These are phyloP conservation scores for Tetranychus piercei DNA, from an alignment of 2,888 invertebrate species.

Conservation along the genomic window DNA sequence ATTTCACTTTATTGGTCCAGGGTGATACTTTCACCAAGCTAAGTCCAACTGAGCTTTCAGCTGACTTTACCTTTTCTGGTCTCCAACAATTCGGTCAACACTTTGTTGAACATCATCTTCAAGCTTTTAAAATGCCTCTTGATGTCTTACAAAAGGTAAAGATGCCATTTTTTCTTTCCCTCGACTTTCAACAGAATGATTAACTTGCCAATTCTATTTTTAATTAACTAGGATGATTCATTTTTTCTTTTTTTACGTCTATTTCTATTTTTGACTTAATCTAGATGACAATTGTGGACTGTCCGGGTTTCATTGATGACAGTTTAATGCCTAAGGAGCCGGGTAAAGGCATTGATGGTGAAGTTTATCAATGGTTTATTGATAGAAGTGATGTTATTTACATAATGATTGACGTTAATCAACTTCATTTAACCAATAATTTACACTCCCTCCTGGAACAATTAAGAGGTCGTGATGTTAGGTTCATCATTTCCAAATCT, in stretches of 20 bases:
- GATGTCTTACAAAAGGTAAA: conserved; percentile 70
- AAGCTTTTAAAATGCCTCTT: conserved; percentile 59
- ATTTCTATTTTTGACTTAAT: conserved; percentile 1
- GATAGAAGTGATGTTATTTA: conserved; percentile 87
- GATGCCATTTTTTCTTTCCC: not conserved
- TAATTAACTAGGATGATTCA: not conserved
- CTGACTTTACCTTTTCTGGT: conserved; percentile 80
- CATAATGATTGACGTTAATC: conserved; percentile 81
- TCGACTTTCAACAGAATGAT: not conserved
- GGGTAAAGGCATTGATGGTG: conserved; percentile 46
- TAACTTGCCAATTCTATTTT: not conserved
- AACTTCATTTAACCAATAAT: conserved; percentile 82
- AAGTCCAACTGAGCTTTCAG: conserved; percentile 75
- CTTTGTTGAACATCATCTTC: conserved; percentile 54
- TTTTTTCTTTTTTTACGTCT: not conserved
- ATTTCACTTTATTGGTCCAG: conserved; percentile 53
- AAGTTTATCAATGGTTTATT: conserved; percentile 87
- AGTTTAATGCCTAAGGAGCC: conserved; percentile 80
- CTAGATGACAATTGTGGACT: conserved; percentile 83
- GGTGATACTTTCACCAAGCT: conserved; percentile 41
- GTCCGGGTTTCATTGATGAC: conserved; percentile 84
- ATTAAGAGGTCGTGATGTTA: conserved; percentile 35
- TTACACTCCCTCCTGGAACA: conserved; percentile 85
- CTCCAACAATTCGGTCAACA: conserved; percentile 88
- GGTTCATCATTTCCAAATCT: conserved; percentile 21